Evolutionary conservation across 2,797 vertebrate species (phyloP), one percentile per base, ranked within the genome.

Genomic region (Esox masquinongy): DNA sequence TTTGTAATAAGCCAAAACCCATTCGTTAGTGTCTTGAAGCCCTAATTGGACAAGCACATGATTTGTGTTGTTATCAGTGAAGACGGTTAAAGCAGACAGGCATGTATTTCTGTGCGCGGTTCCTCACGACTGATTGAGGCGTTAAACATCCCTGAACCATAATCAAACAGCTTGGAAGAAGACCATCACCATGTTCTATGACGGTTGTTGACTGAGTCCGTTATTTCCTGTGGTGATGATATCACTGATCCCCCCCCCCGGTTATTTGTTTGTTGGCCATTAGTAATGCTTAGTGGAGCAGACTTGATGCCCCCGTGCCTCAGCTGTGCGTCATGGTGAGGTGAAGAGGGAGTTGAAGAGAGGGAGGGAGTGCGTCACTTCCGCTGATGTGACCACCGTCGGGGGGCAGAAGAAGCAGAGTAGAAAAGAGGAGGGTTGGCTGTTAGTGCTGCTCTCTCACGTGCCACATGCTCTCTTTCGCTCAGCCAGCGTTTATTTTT

Each of bases 401-500:
- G 77, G 70, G 79, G 78, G 73, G 56, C 9, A 78, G 83, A 80
- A 49, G 74, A 72, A 77, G 64, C 76, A 80, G 76, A 73, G 49
- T 51, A 47, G 63, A 64, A 51, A 73, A 84, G 83, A 78, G 83
- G 71, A 72, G 80, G 83, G 79, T 5, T 50, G 61, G 17, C 31
- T 34, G 26, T 61, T 8, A 16, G 26, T 0, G 26, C 29, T 29
- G 5, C 64, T 68, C 34, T 39, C 66, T 68, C 66, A 7, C n/a
- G n/a, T 56, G 53, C 53, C 66, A 34, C 66, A 19, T 29, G 15
- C 64, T 67, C 49, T 72, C 74, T 56, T 73, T 70, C 68, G 71
- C 70, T 77, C 82, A 84, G 85, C 73, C 78, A 0, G 83, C 64
- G 90, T 88, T 89, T 95, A 94, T 95, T 94, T 95, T 94, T 94